Evolutionary conservation across 2,797 vertebrate genomes (phyloP), one percentile per base, ranked within the genome.

Genomic region (Arrhamphus sclerolepis): DNA sequence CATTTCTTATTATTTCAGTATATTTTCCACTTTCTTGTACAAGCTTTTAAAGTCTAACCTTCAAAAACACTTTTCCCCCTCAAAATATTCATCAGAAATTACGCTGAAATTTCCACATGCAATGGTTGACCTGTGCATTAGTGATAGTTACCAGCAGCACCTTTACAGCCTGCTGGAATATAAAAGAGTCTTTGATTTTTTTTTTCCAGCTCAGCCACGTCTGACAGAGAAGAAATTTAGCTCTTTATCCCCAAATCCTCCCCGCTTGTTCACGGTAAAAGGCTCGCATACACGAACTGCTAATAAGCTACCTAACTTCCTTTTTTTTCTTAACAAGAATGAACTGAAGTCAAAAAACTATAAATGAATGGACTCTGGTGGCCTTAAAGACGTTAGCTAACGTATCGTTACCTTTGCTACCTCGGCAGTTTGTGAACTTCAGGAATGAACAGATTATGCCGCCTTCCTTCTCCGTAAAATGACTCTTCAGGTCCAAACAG

Each of bases 151-250:
- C 78, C 82, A 80, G 66, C 26, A 61, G 75, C 20, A 54, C 81
- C 77, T 46, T 38, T 47, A 21, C n/a, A 82, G 22, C 82, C 82
- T 59, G 53, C 11, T 11, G 3, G 53, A n/a, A 50, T 20, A 24
- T 78, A 42, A 87, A 87, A 79, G 81, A 77, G 31, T 60, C 81
- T 70, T 89, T 89, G 72, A 83, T 71, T 20, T 81, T 55, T 19
- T 71, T 20, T 81, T 55, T 19, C 1, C 29, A 40, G 11, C 40
- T 42, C 49, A 59, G 78, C 78, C 82, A 78, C 81, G 80, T 82
- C 66, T 17, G 46, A 6, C 55, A 31, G 26, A 13, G 9, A 52
- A 18, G n/a, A 59, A 26, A 56, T 42, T 0, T 19, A 66, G 21
- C 29, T 58, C 24, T 56, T 71, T 46, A 40, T 63, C 42, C 20